These are phyloP conservation scores for Phyto melanocephala DNA, from an alignment of 2,888 invertebrate species.

Conservation along the genomic window DNA sequence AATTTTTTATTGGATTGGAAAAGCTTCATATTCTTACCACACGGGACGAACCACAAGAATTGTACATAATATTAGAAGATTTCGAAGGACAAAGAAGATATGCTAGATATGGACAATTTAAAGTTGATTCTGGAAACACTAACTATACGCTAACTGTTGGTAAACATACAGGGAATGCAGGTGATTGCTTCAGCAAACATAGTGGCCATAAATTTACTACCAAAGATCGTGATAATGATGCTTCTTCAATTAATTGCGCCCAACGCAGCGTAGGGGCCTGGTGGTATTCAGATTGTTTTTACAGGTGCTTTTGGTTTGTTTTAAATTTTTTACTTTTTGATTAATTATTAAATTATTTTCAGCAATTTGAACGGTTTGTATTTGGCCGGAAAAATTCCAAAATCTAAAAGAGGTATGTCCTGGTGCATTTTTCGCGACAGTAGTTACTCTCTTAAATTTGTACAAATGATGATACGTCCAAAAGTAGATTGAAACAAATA, in stretches of 20 bases:
- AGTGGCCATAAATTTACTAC: conserved; percentile 29
- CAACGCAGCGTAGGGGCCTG: background rate
- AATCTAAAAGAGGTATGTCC: background rate
- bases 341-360: background rate
- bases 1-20: conserved; percentile 48
- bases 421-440: background rate
- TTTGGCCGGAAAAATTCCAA: background rate
- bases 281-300: conserved; percentile 5
- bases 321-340: background rate
- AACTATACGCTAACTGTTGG: background rate
- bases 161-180: conserved; percentile 1
- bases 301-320: background rate
- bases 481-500: background rate
- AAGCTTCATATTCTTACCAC: conserved; percentile 24
- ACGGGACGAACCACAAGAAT: conserved; percentile 2
- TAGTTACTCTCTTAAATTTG: conserved; percentile 31
- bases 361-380: conserved; percentile 42
- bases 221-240: conserved; percentile 42
- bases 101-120: conserved; percentile 33
- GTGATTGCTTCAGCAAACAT: conserved; percentile 7
- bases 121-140: background rate
- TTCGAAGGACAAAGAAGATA: conserved; percentile 9
- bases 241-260: background rate
- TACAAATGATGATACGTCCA: conserved; percentile 41
- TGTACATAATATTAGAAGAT: conserved; percentile 29